These are phyloP conservation scores for Cryptus viduatorius DNA, from an alignment of 2,888 invertebrate genomes.

Conservation along the genomic window DNA sequence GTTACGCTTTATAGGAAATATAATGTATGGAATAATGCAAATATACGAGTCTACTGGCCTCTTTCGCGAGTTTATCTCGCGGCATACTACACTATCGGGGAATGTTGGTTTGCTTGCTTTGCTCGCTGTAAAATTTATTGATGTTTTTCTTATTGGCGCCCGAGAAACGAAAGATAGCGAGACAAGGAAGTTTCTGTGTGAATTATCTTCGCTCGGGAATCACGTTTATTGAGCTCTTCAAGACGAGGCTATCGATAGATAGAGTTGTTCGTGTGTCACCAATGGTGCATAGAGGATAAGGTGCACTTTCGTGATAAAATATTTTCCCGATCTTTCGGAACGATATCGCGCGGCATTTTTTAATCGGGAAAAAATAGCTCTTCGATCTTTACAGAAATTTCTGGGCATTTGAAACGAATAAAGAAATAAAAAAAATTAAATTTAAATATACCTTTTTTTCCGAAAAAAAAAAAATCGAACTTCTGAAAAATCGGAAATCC, in stretches of 20 bases:
- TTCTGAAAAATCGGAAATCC: too few relatives aligned
- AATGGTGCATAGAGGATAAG: neutral
- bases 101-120: conserved; percentile 28
- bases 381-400: too few relatives aligned
- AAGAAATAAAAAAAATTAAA: too few relatives aligned
- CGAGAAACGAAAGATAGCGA: conserved; percentile 69
- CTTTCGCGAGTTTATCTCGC: conserved; percentile 49
- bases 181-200: conserved; percentile 74
- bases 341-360: too few relatives aligned
- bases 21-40: conserved; percentile 19
- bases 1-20: neutral
- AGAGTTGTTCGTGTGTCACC: neutral
- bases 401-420: too few relatives aligned
- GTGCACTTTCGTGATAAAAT: neutral
- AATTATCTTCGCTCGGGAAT: conserved; percentile 67
- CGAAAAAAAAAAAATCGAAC: too few relatives aligned
- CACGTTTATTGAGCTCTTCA: conserved; percentile 29
- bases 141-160: conserved; percentile 34
- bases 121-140: conserved; percentile 46
- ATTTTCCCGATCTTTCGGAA: neutral
- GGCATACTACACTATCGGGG: conserved; percentile 44
- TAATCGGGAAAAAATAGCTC: too few relatives aligned
- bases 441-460: too few relatives aligned
- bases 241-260: conserved; percentile 22
- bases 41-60: conserved; percentile 38